A percentile compares a stretch with the other conserved stretches of the same genome.
Conservation (phyloP, 2,888 invertebrate genomes). For the Labia minor region DNA sequence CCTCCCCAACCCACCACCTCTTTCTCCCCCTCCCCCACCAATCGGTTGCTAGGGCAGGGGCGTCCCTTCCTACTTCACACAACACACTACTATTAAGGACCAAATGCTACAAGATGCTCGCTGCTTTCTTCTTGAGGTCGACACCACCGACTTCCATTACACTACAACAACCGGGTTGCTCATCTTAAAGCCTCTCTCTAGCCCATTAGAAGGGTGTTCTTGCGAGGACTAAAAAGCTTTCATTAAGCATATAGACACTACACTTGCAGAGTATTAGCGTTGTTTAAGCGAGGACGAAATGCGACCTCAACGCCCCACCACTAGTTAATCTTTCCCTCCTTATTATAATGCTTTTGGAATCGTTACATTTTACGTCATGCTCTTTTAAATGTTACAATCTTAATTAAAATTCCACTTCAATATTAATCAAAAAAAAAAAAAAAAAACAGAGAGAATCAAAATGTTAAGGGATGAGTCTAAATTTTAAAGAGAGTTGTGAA, state of each 20-base stretch:
- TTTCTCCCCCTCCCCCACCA: not conserved
- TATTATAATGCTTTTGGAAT: too few relatives aligned
- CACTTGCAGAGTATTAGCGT: not conserved
- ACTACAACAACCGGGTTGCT: not conserved
- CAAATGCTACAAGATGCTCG: conserved; percentile 13
- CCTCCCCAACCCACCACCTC: not conserved
- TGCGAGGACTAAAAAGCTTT: not conserved
- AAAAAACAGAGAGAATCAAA: too few relatives aligned
- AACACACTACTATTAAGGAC: not conserved
- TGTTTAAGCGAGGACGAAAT: not conserved
- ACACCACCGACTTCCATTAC: not conserved
- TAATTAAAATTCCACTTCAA: too few relatives aligned
- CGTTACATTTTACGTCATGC: too few relatives aligned
- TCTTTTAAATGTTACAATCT: too few relatives aligned
- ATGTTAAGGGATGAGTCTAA: too few relatives aligned
- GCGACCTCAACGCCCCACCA: not conserved
- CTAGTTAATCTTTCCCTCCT: too few relatives aligned
- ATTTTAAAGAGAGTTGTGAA: too few relatives aligned
- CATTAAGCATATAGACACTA: conserved; percentile 7
- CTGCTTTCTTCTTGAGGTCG: conserved; percentile 1
- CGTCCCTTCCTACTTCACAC: too few relatives aligned
- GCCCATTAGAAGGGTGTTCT: not conserved
- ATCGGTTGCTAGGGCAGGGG: not conserved
- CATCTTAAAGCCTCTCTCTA: not conserved
- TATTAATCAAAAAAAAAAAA: too few relatives aligned